A percentile compares a stretch with the other conserved stretches of the same genome.
Evolutionary conservation across 2,888 invertebrate genomes (phyloP).

Genomic region (Torymus tubicola): DNA sequence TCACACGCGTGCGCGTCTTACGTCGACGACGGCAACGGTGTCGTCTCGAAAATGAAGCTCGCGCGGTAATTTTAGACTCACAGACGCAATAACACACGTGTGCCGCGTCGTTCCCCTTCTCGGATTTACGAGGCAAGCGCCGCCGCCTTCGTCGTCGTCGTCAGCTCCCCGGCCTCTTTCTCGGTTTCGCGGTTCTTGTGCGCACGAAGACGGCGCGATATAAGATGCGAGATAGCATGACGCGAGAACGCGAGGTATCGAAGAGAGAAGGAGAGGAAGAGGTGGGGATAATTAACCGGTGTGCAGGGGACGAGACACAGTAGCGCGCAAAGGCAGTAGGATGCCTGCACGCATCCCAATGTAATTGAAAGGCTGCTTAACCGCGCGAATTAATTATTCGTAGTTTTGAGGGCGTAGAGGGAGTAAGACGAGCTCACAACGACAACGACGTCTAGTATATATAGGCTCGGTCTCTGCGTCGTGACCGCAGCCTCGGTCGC

Average conservation of each 20-base stretch:
- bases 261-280: no score
- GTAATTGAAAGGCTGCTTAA: slow-evolving; percentile 46
- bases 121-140: slow-evolving; percentile 14
- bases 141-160: not conserved
- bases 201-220: not conserved
- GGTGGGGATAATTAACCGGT: no score
- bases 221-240: slow-evolving; percentile 2
- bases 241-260: no score
- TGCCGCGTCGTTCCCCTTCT: slow-evolving; percentile 29
- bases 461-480: no score
- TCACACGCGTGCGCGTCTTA: not conserved
- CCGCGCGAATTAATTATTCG: slow-evolving; percentile 41
- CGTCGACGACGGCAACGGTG: no score
- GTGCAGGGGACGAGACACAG: no score
- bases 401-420: slow-evolving; percentile 31
- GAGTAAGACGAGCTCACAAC: not conserved
- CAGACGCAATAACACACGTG: slow-evolving; percentile 36
- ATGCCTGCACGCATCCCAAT: not conserved
- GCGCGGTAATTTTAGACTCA: slow-evolving; percentile 43
- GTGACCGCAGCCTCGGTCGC: no score
- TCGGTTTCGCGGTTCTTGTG: slow-evolving; percentile 16
- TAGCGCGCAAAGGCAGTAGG: no score
- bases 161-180: slow-evolving; percentile 9
- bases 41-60: no score
- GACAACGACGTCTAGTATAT: no score